Evolutionary conservation across 2,888 invertebrate genomes (phyloP).

Genomic region (Drosophila yooni): DNA sequence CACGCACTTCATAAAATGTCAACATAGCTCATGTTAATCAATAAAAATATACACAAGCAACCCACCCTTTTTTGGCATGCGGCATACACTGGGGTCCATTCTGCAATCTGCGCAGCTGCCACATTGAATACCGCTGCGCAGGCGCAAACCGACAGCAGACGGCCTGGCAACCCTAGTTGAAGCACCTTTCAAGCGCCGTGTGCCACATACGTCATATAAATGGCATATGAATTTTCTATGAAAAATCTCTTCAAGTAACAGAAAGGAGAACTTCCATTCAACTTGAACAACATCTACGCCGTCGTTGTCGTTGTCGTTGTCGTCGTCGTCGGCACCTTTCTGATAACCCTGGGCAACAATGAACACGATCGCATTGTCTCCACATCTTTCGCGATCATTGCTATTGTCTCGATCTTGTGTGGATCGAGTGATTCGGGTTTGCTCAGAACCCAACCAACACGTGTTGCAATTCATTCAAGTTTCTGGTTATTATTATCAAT

Average conservation of each 20-base stretch:
- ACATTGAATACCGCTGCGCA: slow-evolving; percentile 22
- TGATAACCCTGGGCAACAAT: slow-evolving; percentile 55
- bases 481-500: slow-evolving; percentile 51
- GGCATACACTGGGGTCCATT: slow-evolving; percentile 49
- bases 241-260: slow-evolving; percentile 59
- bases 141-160: slow-evolving; percentile 29
- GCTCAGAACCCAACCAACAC: slow-evolving; percentile 65
- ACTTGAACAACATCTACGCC: slow-evolving; percentile 21
- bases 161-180: slow-evolving; percentile 38
- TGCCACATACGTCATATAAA: slow-evolving; percentile 64
- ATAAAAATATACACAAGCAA: slow-evolving; percentile 29
- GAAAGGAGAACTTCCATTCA: slow-evolving; percentile 71
- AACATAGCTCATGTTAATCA: slow-evolving; percentile 45
- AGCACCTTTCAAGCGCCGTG: slow-evolving; percentile 52
- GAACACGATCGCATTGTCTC: slow-evolving; percentile 61
- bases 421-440: slow-evolving; percentile 55
- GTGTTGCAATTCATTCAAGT: slow-evolving; percentile 76
- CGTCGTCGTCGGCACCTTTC: slow-evolving; percentile 47
- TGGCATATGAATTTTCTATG: slow-evolving; percentile 58
- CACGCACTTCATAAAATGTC: slow-evolving; percentile 46
- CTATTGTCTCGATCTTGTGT: slow-evolving; percentile 50
- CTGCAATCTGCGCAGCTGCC: slow-evolving; percentile 67
- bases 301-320: slow-evolving; percentile 13
- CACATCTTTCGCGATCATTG: slow-evolving; percentile 70
- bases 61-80: slow-evolving; percentile 59